Conservation (phyloP, 2,113 vertebrate species). For the Tor tambroides region DNA sequence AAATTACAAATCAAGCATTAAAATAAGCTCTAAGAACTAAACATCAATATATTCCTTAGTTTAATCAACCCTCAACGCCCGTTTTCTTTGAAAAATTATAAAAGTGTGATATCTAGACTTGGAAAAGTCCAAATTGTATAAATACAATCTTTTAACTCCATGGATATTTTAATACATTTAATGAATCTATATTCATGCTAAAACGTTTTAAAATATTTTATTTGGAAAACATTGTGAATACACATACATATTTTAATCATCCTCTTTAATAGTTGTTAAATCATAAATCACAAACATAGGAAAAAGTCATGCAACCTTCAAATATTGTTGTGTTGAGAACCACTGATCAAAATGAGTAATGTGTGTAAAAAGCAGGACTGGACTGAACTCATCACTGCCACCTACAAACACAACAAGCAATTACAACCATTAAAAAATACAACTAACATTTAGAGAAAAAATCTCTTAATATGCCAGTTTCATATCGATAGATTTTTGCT, state of each 20-base stretch:
- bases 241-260: too few relatives aligned
- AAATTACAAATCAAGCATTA: too few relatives aligned
- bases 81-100: not conserved
- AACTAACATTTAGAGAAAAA: not conserved
- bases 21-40: not conserved
- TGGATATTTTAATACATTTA: too few relatives aligned
- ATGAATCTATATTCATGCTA: not conserved
- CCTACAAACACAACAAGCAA: too few relatives aligned
- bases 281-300: too few relatives aligned
- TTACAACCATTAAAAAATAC: not conserved
- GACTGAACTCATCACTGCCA: too few relatives aligned
- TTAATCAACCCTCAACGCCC: too few relatives aligned
- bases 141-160: not conserved
- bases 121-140: not conserved
- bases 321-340: too few relatives aligned
- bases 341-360: too few relatives aligned
- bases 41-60: not conserved
- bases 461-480: not conserved
- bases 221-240: not conserved
- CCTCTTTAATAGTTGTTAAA: not conserved
- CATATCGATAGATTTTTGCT: not conserved
- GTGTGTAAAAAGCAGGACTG: too few relatives aligned
- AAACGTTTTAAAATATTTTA: not conserved
- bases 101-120: not conserved
- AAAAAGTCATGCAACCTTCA: too few relatives aligned